Evolutionary conservation across 2,888 invertebrate species (phyloP).

Genomic region (Oasisia sp.): DNA sequence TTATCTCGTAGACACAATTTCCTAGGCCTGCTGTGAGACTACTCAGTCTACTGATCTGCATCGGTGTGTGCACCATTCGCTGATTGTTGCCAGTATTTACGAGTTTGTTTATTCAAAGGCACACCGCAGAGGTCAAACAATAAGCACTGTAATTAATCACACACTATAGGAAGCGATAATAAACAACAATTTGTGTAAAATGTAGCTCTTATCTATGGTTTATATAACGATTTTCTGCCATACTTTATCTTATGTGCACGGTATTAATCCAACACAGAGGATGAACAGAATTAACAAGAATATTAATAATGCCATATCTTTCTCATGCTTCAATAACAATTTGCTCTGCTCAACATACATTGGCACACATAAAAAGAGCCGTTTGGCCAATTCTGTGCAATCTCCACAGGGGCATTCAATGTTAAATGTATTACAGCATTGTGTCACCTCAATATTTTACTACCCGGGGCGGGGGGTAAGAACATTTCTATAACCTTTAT

Average conservation of each 20-base stretch:
- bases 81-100: background rate
- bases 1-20: too few species aligned
- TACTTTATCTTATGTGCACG: background rate
- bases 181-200: slow-evolving; percentile 17
- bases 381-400: background rate
- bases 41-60: background rate
- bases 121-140: slow-evolving; percentile 7
- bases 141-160: background rate
- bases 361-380: background rate
- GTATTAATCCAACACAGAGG: background rate
- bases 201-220: slow-evolving; percentile 2
- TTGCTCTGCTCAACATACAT: background rate
- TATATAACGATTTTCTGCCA: slow-evolving; percentile 1
- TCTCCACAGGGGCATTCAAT: background rate
- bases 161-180: background rate
- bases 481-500: background rate
- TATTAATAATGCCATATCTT: slow-evolving; percentile 10
- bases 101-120: background rate
- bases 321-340: background rate
- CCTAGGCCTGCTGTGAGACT: background rate
- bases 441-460: background rate
- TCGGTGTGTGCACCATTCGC: background rate
- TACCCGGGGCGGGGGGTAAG: background rate
- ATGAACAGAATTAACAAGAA: background rate
- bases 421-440: background rate